A percentile compares a stretch with the other conserved stretches of the same genome.
Conservation (phyloP, 2,888 invertebrate species). For the Listrodromus nycthemerus region DNA sequence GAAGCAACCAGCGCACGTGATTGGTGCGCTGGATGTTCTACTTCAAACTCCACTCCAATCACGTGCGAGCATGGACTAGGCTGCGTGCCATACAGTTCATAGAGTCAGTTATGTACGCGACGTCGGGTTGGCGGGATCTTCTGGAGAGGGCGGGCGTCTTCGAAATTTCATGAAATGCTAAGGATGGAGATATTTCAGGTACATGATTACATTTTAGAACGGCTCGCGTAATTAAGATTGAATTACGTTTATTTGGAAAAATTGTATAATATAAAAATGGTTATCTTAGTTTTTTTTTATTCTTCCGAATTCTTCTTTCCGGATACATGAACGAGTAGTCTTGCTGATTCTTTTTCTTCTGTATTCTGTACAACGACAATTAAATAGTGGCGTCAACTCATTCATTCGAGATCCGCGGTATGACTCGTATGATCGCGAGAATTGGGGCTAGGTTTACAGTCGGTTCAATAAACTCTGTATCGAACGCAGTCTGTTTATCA, state of each 20-base stretch:
- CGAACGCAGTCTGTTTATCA: slow-evolving; percentile 87
- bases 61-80: neutral
- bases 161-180: neutral
- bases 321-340: neutral
- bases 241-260: slow-evolving; percentile 62
- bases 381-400: slow-evolving; percentile 27
- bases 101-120: neutral
- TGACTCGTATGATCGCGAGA: neutral
- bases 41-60: neutral
- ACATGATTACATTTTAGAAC: neutral
- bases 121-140: neutral
- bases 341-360: slow-evolving; percentile 28
- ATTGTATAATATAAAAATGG: slow-evolving; percentile 57
- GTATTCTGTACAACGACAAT: slow-evolving; percentile 50
- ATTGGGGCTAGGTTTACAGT: slow-evolving; percentile 75
- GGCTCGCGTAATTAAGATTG: slow-evolving; percentile 9
- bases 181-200: neutral
- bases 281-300: slow-evolving; percentile 32
- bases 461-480: slow-evolving; percentile 86
- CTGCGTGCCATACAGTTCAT: neutral
- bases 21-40: neutral
- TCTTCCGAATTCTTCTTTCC: slow-evolving; percentile 23
- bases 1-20: neutral
- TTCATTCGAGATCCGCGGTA: neutral
- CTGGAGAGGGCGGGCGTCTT: neutral